Evolutionary conservation across 2,888 invertebrate genomes (phyloP), one percentile per base, ranked within the genome.

Genomic region (Unio delphinus): DNA sequence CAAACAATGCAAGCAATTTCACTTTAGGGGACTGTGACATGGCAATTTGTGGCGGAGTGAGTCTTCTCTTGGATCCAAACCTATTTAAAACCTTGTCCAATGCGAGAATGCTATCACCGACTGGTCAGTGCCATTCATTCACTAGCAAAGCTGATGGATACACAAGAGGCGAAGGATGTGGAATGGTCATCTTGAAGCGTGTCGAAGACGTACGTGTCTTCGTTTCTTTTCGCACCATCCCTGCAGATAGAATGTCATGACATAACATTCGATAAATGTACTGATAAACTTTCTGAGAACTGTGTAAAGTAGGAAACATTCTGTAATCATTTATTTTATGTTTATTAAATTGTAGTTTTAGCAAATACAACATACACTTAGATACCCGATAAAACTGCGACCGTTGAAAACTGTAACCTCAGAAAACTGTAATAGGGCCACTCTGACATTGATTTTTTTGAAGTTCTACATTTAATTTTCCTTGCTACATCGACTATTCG

Each of bases 81-180:
- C 45, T 62, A 55, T 65, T 67, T 45, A 58, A 75, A 5, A 55
- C 20, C 20, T 65, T 74, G 55, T 61, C 72, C 15, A 71, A 77
- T 30, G 74, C 76, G 18, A 57, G 74, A 17, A 79, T 79, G 76
- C 45, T 71, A 20, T 78, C 80, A 1, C 72, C 68, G 18, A 73
- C 71, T 26, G 79, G 80, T 26, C 72, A 69, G 67, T 76, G 76
- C 28, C 73, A 76, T 1, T 61, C 68, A 4, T 78, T 72, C 65
- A 70, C 72, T 18, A 65, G 18, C 20, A 30, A 73, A 26, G 78
- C 78, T 20, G 73, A 80, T 67, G 80, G 80, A 17, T 79, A 79
- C 62, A 73, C 74, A 6, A 60, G 75, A 59, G 74, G 80, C 8
- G 79, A 80, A 64, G 80, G 80, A 3, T 75, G 77, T 65, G 80